Conservation (phyloP, 2,797 vertebrate species). For the Clarias laeviceps region DNA sequence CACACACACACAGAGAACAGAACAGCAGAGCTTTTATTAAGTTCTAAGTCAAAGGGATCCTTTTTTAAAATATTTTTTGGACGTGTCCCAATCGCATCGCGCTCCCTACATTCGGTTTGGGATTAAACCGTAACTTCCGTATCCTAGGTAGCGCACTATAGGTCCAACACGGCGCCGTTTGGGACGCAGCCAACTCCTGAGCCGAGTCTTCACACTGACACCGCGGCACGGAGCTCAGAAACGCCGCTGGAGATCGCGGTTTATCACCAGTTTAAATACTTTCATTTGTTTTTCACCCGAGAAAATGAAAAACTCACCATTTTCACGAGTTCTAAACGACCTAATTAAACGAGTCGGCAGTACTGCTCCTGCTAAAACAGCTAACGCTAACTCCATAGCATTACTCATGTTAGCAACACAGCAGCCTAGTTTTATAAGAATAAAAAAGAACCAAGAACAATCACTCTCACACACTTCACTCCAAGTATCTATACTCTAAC, state of each 20-base stretch:
- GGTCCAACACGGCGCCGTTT: not conserved
- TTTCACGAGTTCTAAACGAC: too few species aligned
- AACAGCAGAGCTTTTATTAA: too few species aligned
- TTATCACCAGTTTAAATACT: not conserved
- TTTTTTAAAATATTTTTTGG: too few species aligned
- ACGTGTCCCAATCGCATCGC: not conserved
- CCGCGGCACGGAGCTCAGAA: not conserved
- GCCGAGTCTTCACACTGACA: not conserved
- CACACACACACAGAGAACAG: not conserved
- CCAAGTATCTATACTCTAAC: not conserved
- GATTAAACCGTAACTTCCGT: not conserved
- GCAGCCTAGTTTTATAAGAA: not conserved
- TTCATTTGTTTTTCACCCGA: not conserved
- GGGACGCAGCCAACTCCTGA: conserved; percentile 10
- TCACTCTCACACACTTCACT: not conserved
- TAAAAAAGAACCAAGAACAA: not conserved
- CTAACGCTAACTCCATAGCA: conserved; percentile 48
- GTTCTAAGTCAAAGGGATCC: too few species aligned
- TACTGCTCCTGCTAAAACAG: not conserved
- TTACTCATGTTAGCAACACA: conserved; percentile 63
- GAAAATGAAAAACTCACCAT: not conserved
- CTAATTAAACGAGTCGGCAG: not conserved
- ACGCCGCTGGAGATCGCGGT: not conserved
- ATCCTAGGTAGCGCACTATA: conserved; percentile 14
- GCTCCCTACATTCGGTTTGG: not conserved